Evolutionary conservation across 2,797 vertebrate species (phyloP).

Genomic region (Hypotaenidia philippensis): DNA sequence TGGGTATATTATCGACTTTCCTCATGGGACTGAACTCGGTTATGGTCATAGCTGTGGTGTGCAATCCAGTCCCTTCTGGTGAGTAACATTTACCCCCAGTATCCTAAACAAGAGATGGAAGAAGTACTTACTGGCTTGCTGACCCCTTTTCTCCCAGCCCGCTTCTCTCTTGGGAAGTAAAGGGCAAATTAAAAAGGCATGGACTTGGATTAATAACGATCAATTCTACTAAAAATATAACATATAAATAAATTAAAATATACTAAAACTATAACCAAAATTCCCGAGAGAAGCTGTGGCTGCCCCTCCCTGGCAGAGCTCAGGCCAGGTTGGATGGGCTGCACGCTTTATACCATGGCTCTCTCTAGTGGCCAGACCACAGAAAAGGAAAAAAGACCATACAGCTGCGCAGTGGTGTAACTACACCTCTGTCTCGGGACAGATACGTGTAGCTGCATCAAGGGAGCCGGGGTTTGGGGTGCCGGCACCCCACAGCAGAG

Average conservation of each 20-base stretch:
- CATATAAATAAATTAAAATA: too few relatives aligned
- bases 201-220: neutral
- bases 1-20: neutral
- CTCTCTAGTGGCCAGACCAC: conserved; percentile 35
- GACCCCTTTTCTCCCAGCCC: neutral
- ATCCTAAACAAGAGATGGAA: neutral
- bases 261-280: too few relatives aligned
- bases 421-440: rapidly evolving
- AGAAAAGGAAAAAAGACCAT: neutral
- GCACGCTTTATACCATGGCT: conserved; percentile 9
- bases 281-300: too few relatives aligned
- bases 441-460: rapidly evolving
- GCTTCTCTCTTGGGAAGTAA: neutral
- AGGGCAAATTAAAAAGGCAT: neutral
- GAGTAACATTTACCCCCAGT: neutral
- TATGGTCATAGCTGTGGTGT: neutral
- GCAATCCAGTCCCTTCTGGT: neutral
- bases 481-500: neutral
- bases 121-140: neutral
- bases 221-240: too few relatives aligned
- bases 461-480: neutral
- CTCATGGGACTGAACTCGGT: neutral
- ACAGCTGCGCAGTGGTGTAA: rapidly evolving
- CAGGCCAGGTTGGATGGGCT: too few relatives aligned
- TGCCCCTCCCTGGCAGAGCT: too few relatives aligned